These are phyloP conservation scores for Merops nubicus DNA, from an alignment of 2,113 vertebrate species.

Conservation along the genomic window DNA sequence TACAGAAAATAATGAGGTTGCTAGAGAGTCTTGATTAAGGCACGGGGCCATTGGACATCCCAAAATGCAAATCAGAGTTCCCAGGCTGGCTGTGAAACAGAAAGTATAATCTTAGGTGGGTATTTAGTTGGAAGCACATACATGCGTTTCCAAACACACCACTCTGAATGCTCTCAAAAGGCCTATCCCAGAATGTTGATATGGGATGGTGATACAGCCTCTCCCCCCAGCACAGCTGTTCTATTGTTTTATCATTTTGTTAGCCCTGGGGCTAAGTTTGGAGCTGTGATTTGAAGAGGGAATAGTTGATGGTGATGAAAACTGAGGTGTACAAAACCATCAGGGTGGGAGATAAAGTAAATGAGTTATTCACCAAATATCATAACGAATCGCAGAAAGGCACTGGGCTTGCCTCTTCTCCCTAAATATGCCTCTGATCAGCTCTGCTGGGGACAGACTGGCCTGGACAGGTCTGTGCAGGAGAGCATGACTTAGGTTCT, in stretches of 20 bases:
- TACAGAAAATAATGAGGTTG: background rate
- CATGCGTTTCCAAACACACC: background rate
- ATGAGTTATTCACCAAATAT: background rate
- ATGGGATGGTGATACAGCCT: background rate
- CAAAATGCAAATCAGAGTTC: background rate
- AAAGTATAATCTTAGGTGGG: background rate
- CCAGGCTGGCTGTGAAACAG: background rate
- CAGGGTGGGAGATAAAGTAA: background rate
- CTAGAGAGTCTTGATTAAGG: background rate
- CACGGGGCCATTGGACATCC: background rate
- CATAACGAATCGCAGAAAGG: background rate
- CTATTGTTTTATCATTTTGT: background rate
- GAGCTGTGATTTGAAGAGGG: background rate
- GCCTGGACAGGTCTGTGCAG: background rate
- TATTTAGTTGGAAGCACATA: background rate
- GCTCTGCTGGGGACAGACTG: fast-evolving
- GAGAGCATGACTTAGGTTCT: background rate
- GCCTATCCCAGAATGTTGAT: background rate
- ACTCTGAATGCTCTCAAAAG: background rate
- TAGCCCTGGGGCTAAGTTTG: background rate
- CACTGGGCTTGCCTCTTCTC: fast-evolving
- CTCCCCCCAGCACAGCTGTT: background rate
- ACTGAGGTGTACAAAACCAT: background rate
- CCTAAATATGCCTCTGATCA: background rate
- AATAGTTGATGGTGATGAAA: background rate